Evolutionary conservation across 2,797 vertebrate genomes (phyloP).

Genomic region (Mus spretus): DNA sequence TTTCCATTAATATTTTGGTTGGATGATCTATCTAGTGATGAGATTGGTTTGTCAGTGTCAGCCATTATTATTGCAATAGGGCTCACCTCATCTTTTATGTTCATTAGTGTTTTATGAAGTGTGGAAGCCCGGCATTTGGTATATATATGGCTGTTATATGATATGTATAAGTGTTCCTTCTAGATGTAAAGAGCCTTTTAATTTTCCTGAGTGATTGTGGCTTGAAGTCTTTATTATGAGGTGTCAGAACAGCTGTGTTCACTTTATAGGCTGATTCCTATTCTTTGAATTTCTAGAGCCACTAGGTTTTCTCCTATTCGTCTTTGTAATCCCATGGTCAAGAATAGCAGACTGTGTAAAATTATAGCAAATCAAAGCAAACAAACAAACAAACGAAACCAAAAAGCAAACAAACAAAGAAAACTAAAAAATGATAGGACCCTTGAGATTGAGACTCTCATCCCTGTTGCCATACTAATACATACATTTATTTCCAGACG

Average conservation of each 20-base stretch:
- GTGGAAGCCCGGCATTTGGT: neutral
- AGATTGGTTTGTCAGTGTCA: no score
- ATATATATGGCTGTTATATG: neutral
- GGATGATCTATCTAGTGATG: no score
- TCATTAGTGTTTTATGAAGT: neutral
- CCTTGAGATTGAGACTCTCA: neutral
- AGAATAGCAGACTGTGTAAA: neutral
- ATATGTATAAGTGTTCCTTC: neutral
- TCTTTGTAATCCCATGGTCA: neutral
- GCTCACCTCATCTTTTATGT: neutral
- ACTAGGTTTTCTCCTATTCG: fast-evolving
- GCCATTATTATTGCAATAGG: neutral
- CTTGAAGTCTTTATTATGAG: neutral
- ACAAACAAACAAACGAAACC: neutral
- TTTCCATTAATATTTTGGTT: neutral
- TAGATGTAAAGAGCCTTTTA: neutral
- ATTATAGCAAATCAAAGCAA: neutral
- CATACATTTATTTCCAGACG: neutral
- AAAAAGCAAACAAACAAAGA: neutral
- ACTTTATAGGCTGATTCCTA: neutral
- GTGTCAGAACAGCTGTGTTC: neutral
- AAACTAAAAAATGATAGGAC: neutral
- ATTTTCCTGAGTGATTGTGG: neutral
- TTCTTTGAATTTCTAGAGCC: neutral
- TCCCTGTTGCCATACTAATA: no score